A percentile compares a stretch with the other conserved stretches of the same genome.
These are phyloP conservation scores for Mycetomoellerius zeteki DNA, from an alignment of 1,140 invertebrate species.

Conservation along the genomic window DNA sequence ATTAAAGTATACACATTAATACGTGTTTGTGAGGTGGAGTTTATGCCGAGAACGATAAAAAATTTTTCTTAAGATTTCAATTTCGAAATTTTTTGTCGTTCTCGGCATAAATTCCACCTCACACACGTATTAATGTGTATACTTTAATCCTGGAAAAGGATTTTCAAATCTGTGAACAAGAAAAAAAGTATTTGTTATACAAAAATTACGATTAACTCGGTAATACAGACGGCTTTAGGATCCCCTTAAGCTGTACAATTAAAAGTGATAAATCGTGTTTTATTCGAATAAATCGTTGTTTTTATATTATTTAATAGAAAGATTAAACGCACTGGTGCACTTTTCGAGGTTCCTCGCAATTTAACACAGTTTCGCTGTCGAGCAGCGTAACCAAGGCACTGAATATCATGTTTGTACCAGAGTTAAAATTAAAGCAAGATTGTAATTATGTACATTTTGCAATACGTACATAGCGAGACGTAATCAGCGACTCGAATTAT, in stretches of 20 bases:
- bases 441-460: slow-evolving; percentile 27
- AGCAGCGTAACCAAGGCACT: background rate
- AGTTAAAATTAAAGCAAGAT: slow-evolving; percentile 28
- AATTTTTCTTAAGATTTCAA: too few species aligned
- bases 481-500: slow-evolving; percentile 18
- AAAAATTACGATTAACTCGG: too few species aligned
- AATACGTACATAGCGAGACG: background rate
- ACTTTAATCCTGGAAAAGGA: too few species aligned
- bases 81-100: too few species aligned
- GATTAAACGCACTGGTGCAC: background rate
- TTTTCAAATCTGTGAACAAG: too few species aligned
- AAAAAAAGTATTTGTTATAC: too few species aligned
- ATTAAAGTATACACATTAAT: too few species aligned
- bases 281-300: background rate
- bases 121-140: too few species aligned
- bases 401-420: slow-evolving; percentile 14
- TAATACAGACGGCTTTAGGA: too few species aligned
- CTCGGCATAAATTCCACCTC: too few species aligned
- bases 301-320: slow-evolving; percentile 5
- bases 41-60: too few species aligned
- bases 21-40: too few species aligned
- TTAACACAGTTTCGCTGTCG: background rate
- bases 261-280: background rate
- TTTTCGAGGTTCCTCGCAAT: background rate
- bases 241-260: background rate